Conservation (phyloP, 2,888 invertebrate genomes). For the Temnothorax rugatulus region DNA sequence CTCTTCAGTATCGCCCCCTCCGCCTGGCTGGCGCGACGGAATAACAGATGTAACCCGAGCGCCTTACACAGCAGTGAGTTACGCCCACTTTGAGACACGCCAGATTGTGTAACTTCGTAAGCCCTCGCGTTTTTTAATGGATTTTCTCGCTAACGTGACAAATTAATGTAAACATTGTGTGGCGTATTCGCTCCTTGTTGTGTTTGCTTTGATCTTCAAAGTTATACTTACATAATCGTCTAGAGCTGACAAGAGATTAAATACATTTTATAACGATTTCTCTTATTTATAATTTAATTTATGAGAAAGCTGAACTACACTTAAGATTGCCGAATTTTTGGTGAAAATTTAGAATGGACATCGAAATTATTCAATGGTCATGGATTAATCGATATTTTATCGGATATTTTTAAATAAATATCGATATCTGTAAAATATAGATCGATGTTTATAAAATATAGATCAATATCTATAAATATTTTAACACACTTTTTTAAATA, state of each 20-base stretch:
- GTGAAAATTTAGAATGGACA: neutral
- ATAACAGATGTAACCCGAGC: constrained; percentile 68
- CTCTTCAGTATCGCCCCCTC: constrained; percentile 63
- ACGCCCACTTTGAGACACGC: constrained; percentile 63
- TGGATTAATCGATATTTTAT: neutral
- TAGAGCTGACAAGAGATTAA: neutral
- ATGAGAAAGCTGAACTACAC: neutral
- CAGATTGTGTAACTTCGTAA: constrained; percentile 67
- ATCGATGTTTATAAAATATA: neutral
- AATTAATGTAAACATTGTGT: constrained; percentile 70
- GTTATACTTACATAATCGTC: constrained; percentile 23
- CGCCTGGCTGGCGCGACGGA: constrained; percentile 52
- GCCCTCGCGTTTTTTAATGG: constrained; percentile 68
- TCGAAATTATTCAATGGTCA: neutral
- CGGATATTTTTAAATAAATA: neutral
- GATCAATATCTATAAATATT: neutral
- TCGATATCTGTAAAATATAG: neutral
- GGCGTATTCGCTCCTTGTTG: constrained; percentile 12
- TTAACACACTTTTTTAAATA: neutral
- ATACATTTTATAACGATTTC: neutral
- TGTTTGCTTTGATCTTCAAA: constrained; percentile 33
- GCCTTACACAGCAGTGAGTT: constrained; percentile 65
- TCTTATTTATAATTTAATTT: constrained; percentile 26
- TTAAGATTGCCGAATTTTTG: neutral
- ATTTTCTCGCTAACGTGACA: constrained; percentile 61